Conservation (phyloP, 2,888 invertebrate species). For the Thysanoteuthis rhombus region DNA sequence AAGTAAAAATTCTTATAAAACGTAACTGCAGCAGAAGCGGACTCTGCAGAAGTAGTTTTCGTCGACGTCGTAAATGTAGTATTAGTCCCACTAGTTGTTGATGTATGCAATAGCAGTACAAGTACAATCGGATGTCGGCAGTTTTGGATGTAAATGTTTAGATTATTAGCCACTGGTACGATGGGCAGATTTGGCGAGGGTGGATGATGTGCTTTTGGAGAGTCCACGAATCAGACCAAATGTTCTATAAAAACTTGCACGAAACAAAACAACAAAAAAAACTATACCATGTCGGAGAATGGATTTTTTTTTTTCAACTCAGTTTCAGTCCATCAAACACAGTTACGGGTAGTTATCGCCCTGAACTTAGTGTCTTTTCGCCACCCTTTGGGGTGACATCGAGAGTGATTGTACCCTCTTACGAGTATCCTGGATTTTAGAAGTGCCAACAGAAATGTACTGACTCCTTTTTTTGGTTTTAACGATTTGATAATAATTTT, state of each 20-base stretch:
- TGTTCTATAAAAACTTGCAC: too few relatives aligned
- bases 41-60: not conserved
- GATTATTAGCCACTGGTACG: not conserved
- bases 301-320: too few relatives aligned
- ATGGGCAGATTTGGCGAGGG: too few relatives aligned
- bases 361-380: too few relatives aligned
- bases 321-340: too few relatives aligned
- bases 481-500: too few relatives aligned
- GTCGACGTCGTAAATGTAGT: not conserved
- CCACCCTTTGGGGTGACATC: too few relatives aligned
- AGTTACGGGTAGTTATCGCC: too few relatives aligned
- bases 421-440: not conserved
- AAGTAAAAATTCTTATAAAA: not conserved
- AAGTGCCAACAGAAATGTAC: not conserved
- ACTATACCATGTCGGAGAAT: too few relatives aligned
- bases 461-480: not conserved
- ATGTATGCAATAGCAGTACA: not conserved
- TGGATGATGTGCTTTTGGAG: not conserved
- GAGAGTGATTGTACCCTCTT: too few relatives aligned
- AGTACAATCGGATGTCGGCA: not conserved
- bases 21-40: not conserved
- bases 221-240: not conserved
- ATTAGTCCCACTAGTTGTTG: not conserved
- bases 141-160: not conserved
- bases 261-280: too few relatives aligned